These are phyloP conservation scores for Epizoanthus illoricatus DNA, from an alignment of 92 coral and sea anemone species.

Conservation along the genomic window DNA sequence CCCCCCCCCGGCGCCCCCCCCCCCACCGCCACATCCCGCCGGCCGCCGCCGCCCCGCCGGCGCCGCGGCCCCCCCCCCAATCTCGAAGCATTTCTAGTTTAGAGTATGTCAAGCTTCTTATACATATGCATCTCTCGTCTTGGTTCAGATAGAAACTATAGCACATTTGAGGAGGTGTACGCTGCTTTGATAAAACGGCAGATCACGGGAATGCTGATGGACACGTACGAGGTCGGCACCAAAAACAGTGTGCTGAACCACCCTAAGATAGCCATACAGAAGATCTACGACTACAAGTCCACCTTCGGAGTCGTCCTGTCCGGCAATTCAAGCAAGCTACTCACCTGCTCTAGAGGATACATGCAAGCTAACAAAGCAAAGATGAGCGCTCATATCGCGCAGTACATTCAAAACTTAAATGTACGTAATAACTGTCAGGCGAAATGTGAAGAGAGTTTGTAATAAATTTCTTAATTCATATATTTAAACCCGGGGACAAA, in stretches of 20 bases:
- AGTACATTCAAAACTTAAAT: slow-evolving; percentile 54
- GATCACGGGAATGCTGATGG: slow-evolving; percentile 79
- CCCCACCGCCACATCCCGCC: too few relatives aligned
- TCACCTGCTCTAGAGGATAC: slow-evolving; percentile 66
- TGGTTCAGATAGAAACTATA: slow-evolving; percentile 52
- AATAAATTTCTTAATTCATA: too few relatives aligned
- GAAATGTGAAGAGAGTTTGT: too few relatives aligned
- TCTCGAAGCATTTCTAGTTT: too few relatives aligned
- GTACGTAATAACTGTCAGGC: slow-evolving; percentile 33
- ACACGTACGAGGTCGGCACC: slow-evolving; percentile 78
- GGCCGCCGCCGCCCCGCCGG: too few relatives aligned
- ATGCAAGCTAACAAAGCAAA: slow-evolving; percentile 63
- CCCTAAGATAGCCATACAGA: slow-evolving; percentile 64
- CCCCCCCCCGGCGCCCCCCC: too few relatives aligned
- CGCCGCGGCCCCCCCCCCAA: too few relatives aligned
- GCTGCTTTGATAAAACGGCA: slow-evolving; percentile 54
- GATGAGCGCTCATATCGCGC: slow-evolving; percentile 66
- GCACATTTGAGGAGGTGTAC: slow-evolving; percentile 61
- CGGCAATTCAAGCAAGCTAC: slow-evolving; percentile 66
- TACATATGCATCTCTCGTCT: not conserved
- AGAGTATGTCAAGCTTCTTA: too few relatives aligned
- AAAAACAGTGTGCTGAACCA: slow-evolving; percentile 54
- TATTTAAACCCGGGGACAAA: too few relatives aligned
- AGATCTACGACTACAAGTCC: slow-evolving; percentile 67
- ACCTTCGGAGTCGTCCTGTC: slow-evolving; percentile 84